Base-by-base conservation (phyloP, 2,888 invertebrate species). In the Acleris holmiana region DNA sequence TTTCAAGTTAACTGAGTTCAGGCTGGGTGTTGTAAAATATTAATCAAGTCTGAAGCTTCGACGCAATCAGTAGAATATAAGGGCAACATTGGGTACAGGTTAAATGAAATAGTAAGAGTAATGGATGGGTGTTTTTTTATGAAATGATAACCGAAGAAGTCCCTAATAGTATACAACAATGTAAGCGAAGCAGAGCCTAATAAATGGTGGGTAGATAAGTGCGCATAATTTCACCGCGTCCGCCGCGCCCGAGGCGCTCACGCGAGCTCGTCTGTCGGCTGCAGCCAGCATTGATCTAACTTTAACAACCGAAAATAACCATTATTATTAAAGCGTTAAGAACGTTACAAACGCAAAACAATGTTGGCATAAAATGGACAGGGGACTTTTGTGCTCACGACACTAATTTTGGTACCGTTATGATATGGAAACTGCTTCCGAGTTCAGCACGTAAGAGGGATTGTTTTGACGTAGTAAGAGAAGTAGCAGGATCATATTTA, bases 141-240 rank as follows among this genome's bases (percentile, higher is more conserved):
- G n/a, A 21, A 17, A n/a, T 19, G n/a, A 21, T 15, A 40, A 57
- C 23, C 19, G 25, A 46, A 48, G 35, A 50, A 35, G 23, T 19
- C 44, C 21, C 18, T 50, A 50, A 35, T 49, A 50, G 69, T 74
- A 73, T 83, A 77, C 78, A 80, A 80, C 78, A 78, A 81, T 78
- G 80, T 79, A 79, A 83, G 82, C 78, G 82, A 81, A 82, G 78
- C 83, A 61, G 66, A 76, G 72, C 77, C 75, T 83, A 84, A 85
- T 85, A 80, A 83, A 77, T 76, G 80, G 77, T 73, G 76, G 77
- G 79, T 74, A 79, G 80, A 80, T 89, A 89, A 88, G 85, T 88
- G 87, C 81, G 79, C 80, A 80, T 91, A 91, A 91, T 91, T 90
- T 85, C 79, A 76, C 83, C 78, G 83, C 86, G 86, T 86, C 88